Conservation (phyloP, 1,140 invertebrate genomes). For the Microplitis demolitor region DNA sequence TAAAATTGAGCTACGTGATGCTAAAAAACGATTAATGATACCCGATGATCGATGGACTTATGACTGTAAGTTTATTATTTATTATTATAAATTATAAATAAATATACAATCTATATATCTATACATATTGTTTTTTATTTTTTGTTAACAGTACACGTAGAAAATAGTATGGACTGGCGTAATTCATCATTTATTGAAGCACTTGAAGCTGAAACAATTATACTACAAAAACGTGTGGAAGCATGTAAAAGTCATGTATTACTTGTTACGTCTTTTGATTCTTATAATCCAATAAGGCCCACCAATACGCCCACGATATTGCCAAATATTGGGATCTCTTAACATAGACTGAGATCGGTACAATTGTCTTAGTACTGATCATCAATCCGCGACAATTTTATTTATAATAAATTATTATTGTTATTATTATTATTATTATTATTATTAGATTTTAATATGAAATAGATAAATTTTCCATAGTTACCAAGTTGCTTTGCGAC, state of each 20-base stretch:
- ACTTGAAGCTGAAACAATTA: constrained; percentile 62
- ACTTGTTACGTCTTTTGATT: constrained; percentile 64
- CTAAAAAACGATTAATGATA: constrained; percentile 60
- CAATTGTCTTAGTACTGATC: constrained; percentile 52
- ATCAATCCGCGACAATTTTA: not conserved
- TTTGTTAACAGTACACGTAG: constrained; percentile 61
- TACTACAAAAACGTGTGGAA: constrained; percentile 63
- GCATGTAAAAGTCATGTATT: constrained; percentile 65
- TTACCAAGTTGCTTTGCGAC: not conserved
- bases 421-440: too few relatives aligned
- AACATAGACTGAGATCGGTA: constrained; percentile 50
- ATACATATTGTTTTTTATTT: constrained; percentile 9
- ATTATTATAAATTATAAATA: not conserved
- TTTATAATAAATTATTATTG: too few relatives aligned
- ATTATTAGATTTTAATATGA: too few relatives aligned
- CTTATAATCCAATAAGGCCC: constrained; percentile 33
- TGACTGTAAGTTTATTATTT: constrained; percentile 60
- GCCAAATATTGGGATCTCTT: constrained; percentile 45
- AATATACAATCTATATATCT: too few relatives aligned
- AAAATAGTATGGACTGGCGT: constrained; percentile 62
- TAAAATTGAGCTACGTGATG: constrained; percentile 62
- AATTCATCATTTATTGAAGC: constrained; percentile 65
- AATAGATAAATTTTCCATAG: not conserved
- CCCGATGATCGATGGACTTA: constrained; percentile 65
- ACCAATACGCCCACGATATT: constrained; percentile 29